These are phyloP conservation scores for Silurus glanis DNA, from an alignment of 2,113 vertebrate species.

Conservation along the genomic window DNA sequence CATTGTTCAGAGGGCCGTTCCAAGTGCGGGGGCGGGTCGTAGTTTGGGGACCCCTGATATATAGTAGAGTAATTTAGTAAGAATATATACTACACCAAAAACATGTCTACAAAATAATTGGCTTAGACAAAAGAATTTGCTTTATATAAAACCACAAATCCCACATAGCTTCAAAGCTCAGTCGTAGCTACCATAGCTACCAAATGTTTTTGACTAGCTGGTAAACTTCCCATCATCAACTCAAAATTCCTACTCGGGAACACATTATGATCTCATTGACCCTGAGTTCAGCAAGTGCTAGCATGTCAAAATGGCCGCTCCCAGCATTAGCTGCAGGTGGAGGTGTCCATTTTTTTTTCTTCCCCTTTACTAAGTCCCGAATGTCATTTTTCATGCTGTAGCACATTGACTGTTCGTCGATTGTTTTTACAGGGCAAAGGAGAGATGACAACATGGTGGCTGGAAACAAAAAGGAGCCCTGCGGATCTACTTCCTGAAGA, in stretches of 20 bases:
- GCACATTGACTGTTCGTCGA: constrained; percentile 51
- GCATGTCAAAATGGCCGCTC: neutral
- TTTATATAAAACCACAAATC: too few relatives aligned
- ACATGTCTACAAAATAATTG: too few relatives aligned
- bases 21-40: too few relatives aligned
- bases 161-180: too few relatives aligned
- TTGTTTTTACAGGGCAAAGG: constrained; percentile 70
- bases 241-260: neutral
- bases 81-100: too few relatives aligned
- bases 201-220: too few relatives aligned
- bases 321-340: neutral
- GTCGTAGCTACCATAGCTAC: too few relatives aligned
- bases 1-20: too few relatives aligned
- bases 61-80: too few relatives aligned
- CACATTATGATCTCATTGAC: neutral
- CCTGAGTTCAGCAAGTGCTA: neutral
- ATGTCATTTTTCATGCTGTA: neutral
- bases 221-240: neutral
- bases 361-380: neutral
- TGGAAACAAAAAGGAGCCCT: constrained; percentile 65
- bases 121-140: too few relatives aligned
- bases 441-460: constrained; percentile 78
- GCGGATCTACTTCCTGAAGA: constrained; percentile 54
- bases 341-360: neutral
- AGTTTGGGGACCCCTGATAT: too few relatives aligned